These are phyloP conservation scores for Anguilla anguilla DNA, from an alignment of 2,797 vertebrate genomes.

Conservation along the genomic window DNA sequence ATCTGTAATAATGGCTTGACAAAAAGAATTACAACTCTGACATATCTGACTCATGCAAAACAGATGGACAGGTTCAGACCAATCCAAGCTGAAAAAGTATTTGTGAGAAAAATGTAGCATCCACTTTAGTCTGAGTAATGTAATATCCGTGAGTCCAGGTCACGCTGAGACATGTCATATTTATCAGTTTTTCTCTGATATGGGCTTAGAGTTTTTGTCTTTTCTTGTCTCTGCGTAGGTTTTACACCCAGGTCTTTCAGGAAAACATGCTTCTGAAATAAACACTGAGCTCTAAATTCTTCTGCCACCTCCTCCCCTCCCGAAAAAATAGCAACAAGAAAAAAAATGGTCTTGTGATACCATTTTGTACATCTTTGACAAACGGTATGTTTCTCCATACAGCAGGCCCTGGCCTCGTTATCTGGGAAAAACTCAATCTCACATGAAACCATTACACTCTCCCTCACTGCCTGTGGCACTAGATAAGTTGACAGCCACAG, in stretches of 20 bases:
- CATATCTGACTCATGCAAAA: constrained; percentile 13
- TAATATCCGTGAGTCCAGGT: constrained; percentile 40
- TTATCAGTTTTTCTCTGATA: constrained; percentile 4
- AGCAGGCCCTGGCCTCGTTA: neutral
- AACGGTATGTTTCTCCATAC: neutral
- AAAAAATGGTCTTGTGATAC: neutral
- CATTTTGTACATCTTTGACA: neutral
- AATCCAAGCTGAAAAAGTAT: constrained; percentile 42
- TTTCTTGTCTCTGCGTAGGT: neutral
- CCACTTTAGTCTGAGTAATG: constrained; percentile 37
- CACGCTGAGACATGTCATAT: constrained; percentile 35
- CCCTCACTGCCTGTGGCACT: neutral
- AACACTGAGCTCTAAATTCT: neutral
- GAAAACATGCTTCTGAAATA: neutral
- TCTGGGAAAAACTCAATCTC: neutral
- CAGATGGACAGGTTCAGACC: constrained; percentile 47
- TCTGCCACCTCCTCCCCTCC: neutral
- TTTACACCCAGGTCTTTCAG: neutral
- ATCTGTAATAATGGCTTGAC: neutral
- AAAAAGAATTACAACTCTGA: neutral
- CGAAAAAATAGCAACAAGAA: neutral
- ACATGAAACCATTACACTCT: neutral
- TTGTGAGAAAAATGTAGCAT: constrained; percentile 44
- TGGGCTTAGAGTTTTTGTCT: neutral
- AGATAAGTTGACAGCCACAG: neutral